phyloP scores from a whole-genome alignment of 2,113 vertebrate species.

The Notechis scutatus region DNA sequence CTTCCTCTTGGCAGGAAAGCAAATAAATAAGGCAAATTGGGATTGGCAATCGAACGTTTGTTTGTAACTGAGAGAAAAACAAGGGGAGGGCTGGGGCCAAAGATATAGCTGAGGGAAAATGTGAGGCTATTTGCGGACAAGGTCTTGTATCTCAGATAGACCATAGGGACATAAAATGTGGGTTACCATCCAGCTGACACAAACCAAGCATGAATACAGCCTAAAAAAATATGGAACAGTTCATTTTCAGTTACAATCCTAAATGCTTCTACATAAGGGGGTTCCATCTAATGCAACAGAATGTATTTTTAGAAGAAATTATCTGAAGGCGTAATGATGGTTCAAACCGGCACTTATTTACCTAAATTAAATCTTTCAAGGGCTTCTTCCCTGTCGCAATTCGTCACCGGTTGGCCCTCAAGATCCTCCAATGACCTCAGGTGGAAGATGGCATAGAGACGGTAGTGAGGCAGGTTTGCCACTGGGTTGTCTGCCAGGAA shows the following conservation, averaged over 20 bases:
- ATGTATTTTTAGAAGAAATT: not conserved
- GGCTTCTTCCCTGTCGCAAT: conserved; percentile 75
- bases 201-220: no score
- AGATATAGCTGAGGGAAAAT: not conserved
- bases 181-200: not conserved
- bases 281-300: not conserved
- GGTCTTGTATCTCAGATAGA: not conserved
- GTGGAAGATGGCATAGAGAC: conserved; percentile 78
- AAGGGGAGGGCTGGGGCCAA: not conserved
- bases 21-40: not conserved
- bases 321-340: fast-evolving
- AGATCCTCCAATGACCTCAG: conserved; percentile 76
- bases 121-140: not conserved
- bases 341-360: conserved; percentile 51
- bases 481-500: conserved; percentile 77
- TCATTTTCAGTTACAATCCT: not conserved
- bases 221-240: not conserved
- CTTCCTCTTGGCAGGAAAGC: not conserved
- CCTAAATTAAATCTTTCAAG: conserved; percentile 81
- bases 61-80: not conserved
- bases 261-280: no score
- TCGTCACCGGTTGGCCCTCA: conserved; percentile 76
- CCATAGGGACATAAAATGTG: not conserved
- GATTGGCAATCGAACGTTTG: not conserved
- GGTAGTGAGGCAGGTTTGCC: conserved; percentile 75